A percentile compares a stretch with the other conserved stretches of the same genome.
These are phyloP conservation scores for Tenualosa thibaudeaui DNA, from an alignment of 2,797 vertebrate genomes.

Conservation along the genomic window DNA sequence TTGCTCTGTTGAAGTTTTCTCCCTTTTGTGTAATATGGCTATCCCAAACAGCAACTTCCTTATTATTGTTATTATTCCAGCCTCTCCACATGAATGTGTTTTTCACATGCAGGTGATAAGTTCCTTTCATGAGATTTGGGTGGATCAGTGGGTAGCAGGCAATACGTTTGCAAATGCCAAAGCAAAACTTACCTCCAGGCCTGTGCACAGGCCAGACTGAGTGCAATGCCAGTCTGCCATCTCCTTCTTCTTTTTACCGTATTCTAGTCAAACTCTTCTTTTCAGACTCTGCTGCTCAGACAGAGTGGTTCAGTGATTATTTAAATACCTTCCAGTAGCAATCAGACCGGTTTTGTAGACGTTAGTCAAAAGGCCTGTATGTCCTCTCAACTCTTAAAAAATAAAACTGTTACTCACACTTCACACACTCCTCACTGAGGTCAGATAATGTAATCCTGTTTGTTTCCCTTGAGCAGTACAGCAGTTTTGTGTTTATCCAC, in stretches of 20 bases:
- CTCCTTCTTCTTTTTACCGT: background rate
- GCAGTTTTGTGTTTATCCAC: background rate
- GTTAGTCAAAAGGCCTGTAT: background rate
- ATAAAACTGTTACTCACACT: background rate
- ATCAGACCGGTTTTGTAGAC: background rate
- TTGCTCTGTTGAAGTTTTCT: background rate
- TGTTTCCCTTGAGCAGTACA: background rate
- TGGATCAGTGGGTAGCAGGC: background rate
- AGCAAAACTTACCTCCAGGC: slow-evolving; percentile 9
- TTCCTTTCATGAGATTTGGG: background rate
- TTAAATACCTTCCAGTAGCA: background rate
- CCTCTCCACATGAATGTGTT: background rate
- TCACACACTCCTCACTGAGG: background rate
- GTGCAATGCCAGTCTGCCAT: background rate
- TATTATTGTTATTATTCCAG: background rate
- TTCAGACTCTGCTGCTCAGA: background rate
- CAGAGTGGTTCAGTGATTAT: background rate
- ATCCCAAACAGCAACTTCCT: background rate
- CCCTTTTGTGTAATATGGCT: background rate
- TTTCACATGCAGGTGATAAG: background rate
- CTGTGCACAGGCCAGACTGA: background rate
- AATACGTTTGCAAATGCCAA: background rate
- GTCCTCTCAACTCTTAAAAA: background rate
- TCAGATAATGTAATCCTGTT: background rate
- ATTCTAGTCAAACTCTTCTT: background rate